Conservation (phyloP, 1,140 invertebrate genomes). For the Pachypeltis micranthus region DNA sequence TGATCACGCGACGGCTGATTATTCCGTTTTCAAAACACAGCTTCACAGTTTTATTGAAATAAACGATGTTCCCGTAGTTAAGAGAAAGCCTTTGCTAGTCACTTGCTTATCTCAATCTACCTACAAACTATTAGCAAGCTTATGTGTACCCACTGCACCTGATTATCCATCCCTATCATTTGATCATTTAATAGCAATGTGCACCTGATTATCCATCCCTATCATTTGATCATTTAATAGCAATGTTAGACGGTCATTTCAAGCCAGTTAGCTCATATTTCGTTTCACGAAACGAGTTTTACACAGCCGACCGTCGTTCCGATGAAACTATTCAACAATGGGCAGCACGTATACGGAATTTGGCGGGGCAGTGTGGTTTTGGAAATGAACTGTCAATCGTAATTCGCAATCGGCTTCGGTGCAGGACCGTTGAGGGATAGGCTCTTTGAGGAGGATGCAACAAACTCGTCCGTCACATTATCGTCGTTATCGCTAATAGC, state of each 20-base stretch:
- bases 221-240: background rate
- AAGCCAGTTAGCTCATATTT: background rate
- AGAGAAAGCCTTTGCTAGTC: background rate
- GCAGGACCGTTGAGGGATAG: background rate
- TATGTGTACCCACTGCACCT: background rate
- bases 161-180: background rate
- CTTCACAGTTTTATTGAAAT: background rate
- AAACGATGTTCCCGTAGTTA: background rate
- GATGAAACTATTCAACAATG: background rate
- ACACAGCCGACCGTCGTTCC: background rate
- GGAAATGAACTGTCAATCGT: background rate
- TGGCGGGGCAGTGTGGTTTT: background rate
- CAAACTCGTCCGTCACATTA: background rate
- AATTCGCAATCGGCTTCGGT: background rate
- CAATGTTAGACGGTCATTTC: background rate
- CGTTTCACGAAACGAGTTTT: background rate
- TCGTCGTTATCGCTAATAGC: background rate
- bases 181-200: background rate
- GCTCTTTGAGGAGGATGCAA: background rate
- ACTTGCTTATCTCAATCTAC: background rate
- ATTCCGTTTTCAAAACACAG: background rate
- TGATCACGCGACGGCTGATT: background rate
- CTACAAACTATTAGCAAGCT: background rate
- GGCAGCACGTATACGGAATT: background rate
- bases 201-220: background rate